Evolutionary conservation across 2,888 invertebrate species (phyloP), one percentile per base, ranked within the genome.

Genomic region (Laothoe populi): DNA sequence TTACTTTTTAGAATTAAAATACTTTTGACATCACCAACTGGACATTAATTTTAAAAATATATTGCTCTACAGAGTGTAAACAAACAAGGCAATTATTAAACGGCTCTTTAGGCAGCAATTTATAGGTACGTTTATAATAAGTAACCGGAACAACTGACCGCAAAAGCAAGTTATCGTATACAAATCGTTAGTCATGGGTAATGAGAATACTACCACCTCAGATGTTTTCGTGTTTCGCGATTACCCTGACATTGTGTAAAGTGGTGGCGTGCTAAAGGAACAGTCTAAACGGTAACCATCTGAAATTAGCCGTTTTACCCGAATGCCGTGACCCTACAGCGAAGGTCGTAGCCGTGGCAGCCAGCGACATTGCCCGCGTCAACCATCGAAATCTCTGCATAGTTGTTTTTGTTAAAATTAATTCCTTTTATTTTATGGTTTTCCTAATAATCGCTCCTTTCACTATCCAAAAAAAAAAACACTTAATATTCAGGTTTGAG

Each of bases 271-370:
- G 86, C 75, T 74, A 76, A 79, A 82, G 78, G 74, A 82, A 75
- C 74, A 68, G 77, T 74, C 70, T 66, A 71, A 72, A 71, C 68
- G 65, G 70, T 71, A 74, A 75, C 72, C 80, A 78, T 75, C 73
- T 74, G 70, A 82, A 83, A 84, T 83, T 81, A 82, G 78, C 69
- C 72, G 78, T 67, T 75, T 84, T 71, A 79, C 81, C 78, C 84
- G 83, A 70, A 78, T 80, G 78, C 84, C 83, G 69, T 83, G 85
- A 81, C 82, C 86, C 72, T 76, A 68, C 64, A 59, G 66, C 71
- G 80, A 90, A 89, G 88, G 87, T 83, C 87, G 79, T 66, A 72
- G 60, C 75, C 82, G 86, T 84, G 86, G 84, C 86, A 86, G 81
- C 71, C 83, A 67, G 86, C 78, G 86, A 86, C 70, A 73, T 76